Evolutionary conservation across 2,888 invertebrate genomes (phyloP), one percentile per base, ranked within the genome.

Genomic region (Microplitis manilae): DNA sequence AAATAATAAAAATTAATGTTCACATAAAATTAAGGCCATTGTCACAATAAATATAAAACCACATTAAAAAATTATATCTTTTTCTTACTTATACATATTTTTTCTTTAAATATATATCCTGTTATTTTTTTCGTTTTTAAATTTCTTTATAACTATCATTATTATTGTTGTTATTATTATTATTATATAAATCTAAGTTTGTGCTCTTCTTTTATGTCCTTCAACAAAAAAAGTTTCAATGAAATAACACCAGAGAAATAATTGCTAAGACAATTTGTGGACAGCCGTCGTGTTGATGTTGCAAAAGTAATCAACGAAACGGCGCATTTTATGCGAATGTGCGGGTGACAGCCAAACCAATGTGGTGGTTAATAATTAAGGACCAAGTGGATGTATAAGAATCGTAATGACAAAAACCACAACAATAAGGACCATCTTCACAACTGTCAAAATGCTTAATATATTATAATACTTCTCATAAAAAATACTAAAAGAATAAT

Each of bases 281-380:
- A 77, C 75, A 68, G 67, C 68, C 59, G 75, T 71, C 76, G 73
- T 65, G 77, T 77, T 75, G 79, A 80, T 79, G 81, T 80, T 79
- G 81, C 80, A 81, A 79, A 50, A 75, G 79, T 80, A 81, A 81
- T 81, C 80, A 80, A 30, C 39, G 60, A n/a, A 61, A 41, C n/a
- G 59, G 8, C 30, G 8, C 8, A 30, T 30, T 30, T 13, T 65
- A 65, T 65, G 62, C 20, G 65, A 65, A 65, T 65, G 40, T n/a
- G 30, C 65, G 65, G 38, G 38, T 65, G 65, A 65, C 65, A 65
- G 17, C n/a, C 39, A 7, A 15, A 68, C 20, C 68, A 20, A 38
- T n/a, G 40, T 20, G 68, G 68, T 40, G 20, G 38, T 38, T 68
- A 40, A 8, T 68, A 38, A 15, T n/a, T 39, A n/a, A 39, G 68